A percentile compares a stretch with the other conserved stretches of the same genome.
These are phyloP conservation scores for Dendrocincla fuliginosa DNA, from an alignment of 2,797 vertebrate genomes.

Conservation along the genomic window DNA sequence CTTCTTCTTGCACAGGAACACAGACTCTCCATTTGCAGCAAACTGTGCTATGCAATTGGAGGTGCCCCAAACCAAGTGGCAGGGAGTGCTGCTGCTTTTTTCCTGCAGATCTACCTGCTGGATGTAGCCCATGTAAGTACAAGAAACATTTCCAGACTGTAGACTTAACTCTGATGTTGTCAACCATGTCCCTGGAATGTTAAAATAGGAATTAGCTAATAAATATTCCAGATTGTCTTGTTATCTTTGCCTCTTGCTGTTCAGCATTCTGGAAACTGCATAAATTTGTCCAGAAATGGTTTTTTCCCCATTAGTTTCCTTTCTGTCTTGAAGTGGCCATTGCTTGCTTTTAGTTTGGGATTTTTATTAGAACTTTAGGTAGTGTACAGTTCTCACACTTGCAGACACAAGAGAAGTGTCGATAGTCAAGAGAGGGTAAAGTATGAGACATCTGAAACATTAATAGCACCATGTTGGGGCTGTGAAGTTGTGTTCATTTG, in stretches of 20 bases:
- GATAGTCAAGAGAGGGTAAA: not conserved
- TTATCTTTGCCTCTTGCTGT: not conserved
- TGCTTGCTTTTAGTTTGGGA: not conserved
- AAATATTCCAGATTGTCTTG: not conserved
- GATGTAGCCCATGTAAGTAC: conserved; percentile 90
- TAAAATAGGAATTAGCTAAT: not conserved
- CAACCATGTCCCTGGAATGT: not conserved
- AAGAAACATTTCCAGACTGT: not conserved
- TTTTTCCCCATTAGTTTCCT: not conserved
- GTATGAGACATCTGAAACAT: not conserved
- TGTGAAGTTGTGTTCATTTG: not conserved
- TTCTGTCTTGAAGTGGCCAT: not conserved
- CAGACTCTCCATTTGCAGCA: conserved; percentile 83
- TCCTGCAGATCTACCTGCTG: conserved; percentile 94
- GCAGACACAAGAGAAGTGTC: not conserved
- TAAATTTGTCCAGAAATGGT: not conserved
- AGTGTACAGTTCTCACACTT: not conserved
- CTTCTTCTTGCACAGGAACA: conserved; percentile 67
- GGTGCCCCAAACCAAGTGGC: conserved; percentile 93
- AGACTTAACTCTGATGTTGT: not conserved
- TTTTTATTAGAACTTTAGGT: not conserved
- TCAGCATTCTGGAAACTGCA: not conserved
- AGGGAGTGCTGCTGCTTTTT: conserved; percentile 91
- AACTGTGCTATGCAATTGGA: conserved; percentile 93
- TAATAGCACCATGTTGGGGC: not conserved